These are phyloP conservation scores for Actias luna DNA, from an alignment of 2,888 invertebrate species.

Conservation along the genomic window DNA sequence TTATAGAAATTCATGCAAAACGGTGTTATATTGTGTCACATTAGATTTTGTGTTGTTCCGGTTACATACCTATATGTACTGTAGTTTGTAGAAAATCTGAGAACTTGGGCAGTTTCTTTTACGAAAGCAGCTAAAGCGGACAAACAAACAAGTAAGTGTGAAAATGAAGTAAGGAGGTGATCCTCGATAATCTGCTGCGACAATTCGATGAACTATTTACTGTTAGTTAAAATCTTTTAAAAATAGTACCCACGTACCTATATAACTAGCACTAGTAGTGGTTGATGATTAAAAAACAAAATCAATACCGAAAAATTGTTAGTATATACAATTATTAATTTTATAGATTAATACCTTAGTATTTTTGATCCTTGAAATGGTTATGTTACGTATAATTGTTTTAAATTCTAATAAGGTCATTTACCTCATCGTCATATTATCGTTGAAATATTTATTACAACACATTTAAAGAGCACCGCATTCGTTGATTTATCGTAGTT, in stretches of 20 bases:
- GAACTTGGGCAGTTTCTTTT: neutral
- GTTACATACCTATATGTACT: neutral
- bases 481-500: conserved; percentile 64
- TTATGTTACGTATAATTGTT: conserved; percentile 1
- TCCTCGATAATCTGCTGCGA: neutral
- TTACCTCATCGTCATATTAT: conserved; percentile 25
- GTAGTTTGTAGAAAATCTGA: neutral
- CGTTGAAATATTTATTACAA: conserved; percentile 41
- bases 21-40: neutral
- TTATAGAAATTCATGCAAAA: neutral
- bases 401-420: conserved; percentile 22
- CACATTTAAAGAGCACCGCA: conserved; percentile 60
- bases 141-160: conserved; percentile 49
- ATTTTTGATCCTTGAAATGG: neutral
- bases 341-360: too few species aligned
- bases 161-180: conserved; percentile 42
- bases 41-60: neutral
- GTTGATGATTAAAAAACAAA: neutral
- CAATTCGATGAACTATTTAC: neutral
- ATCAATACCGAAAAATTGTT: neutral
- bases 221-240: neutral
- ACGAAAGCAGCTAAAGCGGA: too few species aligned
- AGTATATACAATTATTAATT: neutral
- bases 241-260: neutral
- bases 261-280: neutral